Conservation (phyloP, 1,140 invertebrate species). For the Drosophila cardini region DNA sequence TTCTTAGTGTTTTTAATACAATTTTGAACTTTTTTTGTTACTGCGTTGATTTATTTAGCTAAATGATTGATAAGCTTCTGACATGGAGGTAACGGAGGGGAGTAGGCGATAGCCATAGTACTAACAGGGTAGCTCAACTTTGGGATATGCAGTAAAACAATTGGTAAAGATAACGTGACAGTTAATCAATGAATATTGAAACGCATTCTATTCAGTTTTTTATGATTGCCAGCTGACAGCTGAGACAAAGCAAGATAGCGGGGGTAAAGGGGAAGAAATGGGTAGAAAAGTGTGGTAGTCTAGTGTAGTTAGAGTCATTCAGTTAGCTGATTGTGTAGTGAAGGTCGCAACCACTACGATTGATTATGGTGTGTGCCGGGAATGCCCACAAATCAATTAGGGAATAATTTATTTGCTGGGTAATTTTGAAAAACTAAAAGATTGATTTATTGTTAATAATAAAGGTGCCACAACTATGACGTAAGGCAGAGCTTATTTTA, state of each 20-base stretch:
- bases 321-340: not conserved
- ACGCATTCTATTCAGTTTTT: slow-evolving; percentile 48
- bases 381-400: slow-evolving; percentile 18
- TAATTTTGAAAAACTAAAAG: too few relatives aligned
- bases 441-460: not conserved
- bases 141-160: slow-evolving; percentile 44
- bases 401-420: slow-evolving; percentile 5
- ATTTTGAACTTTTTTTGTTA: slow-evolving; percentile 38
- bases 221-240: slow-evolving; percentile 31
- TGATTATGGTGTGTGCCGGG: slow-evolving; percentile 1
- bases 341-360: slow-evolving; percentile 1
- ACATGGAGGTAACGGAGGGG: slow-evolving; percentile 6
- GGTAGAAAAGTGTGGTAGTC: not conserved
- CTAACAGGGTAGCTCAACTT: not conserved
- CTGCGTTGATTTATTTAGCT: slow-evolving; percentile 63
- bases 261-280: not conserved
- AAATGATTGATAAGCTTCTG: slow-evolving; percentile 52
- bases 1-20: slow-evolving; percentile 28
- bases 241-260: not conserved
- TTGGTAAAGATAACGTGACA: slow-evolving; percentile 67
- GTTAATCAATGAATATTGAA: slow-evolving; percentile 76
- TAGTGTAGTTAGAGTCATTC: not conserved
- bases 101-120: not conserved
- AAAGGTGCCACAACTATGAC: not conserved
- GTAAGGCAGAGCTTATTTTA: too few relatives aligned